Conservation (phyloP, 2,113 vertebrate genomes). For the pig (Sus scrofa) region T2T-Sscrofa CM000812.6:66610001-66610500, state of each 20-base stretch:
- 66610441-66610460: not conserved
- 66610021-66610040: no score
- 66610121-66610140: not conserved
- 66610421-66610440: not conserved
- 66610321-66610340: conserved; percentile 2
- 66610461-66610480: not conserved
- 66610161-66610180: not conserved
- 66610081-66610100: no score
- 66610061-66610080: no score
- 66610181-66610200: not conserved
- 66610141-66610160: not conserved
- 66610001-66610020: no score
- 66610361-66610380: not conserved
- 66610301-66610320: not conserved
- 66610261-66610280: not conserved
- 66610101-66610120: conserved; percentile 11
- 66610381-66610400: not conserved
- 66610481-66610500: not conserved
- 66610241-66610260: not conserved
- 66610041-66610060: no score
- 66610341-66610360: not conserved
- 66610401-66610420: not conserved
- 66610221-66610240: not conserved
- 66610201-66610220: not conserved
- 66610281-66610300: not conserved